phyloP scores from a whole-genome alignment of 1,140 invertebrate genomes.

The Pachyrhynchus sulphureomaculatus region DNA sequence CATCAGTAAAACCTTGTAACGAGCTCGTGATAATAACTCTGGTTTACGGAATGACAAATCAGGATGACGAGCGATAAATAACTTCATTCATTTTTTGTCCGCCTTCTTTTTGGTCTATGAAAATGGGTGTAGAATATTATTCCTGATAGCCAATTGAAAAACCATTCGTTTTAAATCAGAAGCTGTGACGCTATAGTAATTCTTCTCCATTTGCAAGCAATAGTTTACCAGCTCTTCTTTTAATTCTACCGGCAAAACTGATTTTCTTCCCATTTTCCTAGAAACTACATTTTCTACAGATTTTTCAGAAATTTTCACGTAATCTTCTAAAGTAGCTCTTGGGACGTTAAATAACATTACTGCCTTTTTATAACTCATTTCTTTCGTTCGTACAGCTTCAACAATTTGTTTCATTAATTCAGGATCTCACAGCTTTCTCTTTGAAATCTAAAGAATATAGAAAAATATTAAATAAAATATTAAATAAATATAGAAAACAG shows the following conservation, averaged over 20 bases:
- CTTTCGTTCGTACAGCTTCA: background rate
- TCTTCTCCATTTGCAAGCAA: too few species aligned
- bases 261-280: too few species aligned
- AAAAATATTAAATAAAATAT: too few species aligned
- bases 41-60: background rate
- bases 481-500: too few species aligned
- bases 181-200: background rate
- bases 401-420: background rate
- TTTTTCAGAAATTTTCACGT: too few species aligned
- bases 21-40: background rate
- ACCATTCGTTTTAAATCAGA: constrained; percentile 10
- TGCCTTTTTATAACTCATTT: too few species aligned
- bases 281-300: too few species aligned
- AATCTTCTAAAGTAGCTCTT: too few species aligned
- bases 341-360: too few species aligned
- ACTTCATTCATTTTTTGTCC: background rate
- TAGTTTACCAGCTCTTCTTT: too few species aligned
- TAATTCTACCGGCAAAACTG: too few species aligned
- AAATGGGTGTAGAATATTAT: background rate
- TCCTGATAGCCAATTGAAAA: background rate
- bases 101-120: background rate
- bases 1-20: background rate
- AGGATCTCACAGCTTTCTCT: background rate
- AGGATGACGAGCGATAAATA: background rate
- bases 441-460: background rate